Percentiles rank a stretch among this genome's conserved stretches.
Evolutionary conservation across 2,113 vertebrate species (phyloP).

Genomic region (Oceanites oceanicus): DNA sequence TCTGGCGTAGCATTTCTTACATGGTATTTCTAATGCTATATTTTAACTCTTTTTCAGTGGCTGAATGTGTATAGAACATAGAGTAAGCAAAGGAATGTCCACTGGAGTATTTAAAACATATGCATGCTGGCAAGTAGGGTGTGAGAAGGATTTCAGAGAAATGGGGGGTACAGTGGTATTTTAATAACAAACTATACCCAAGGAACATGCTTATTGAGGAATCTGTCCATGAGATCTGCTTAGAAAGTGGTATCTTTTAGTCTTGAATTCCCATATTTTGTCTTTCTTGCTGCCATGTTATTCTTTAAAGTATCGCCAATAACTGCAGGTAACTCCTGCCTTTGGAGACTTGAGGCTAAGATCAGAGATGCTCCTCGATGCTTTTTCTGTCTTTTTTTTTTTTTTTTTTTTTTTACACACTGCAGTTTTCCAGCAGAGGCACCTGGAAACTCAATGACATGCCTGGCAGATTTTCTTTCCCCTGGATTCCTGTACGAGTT

Average conservation of each 20-base stretch:
- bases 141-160: background rate
- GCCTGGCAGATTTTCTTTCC: background rate
- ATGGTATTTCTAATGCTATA: background rate
- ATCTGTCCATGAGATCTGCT: background rate
- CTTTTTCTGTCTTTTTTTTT: background rate
- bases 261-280: background rate
- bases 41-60: background rate
- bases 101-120: background rate
- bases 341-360: background rate
- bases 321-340: background rate
- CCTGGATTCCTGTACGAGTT: background rate
- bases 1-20: background rate
- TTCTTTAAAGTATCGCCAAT: background rate
- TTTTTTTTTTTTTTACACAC: background rate
- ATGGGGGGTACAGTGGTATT: background rate
- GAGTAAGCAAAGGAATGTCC: background rate
- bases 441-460: background rate
- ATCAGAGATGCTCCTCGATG: background rate
- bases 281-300: background rate
- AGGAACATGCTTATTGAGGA: background rate
- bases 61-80: background rate
- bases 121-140: background rate
- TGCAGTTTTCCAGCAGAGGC: background rate
- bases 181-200: background rate
- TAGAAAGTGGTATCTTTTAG: background rate